phyloP scores from a whole-genome alignment of 2,113 vertebrate species.

The Pachycephala philippinensis region DNA sequence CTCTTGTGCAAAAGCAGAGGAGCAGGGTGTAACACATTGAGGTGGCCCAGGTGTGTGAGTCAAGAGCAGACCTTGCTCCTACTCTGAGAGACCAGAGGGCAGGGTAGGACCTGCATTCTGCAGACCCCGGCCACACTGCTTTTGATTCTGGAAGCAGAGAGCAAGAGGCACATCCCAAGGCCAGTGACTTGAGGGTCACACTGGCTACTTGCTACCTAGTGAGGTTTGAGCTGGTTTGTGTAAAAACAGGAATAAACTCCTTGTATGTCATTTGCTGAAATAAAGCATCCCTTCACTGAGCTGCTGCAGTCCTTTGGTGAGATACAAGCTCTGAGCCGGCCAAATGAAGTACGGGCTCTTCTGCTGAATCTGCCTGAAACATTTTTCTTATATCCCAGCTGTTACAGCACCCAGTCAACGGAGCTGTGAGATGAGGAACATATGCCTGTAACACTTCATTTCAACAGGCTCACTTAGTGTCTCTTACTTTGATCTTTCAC shows the following conservation, averaged over 20 bases:
- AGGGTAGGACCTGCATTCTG: rapidly evolving
- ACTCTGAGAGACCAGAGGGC: rapidly evolving
- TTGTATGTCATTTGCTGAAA: not conserved
- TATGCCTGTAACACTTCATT: slow-evolving; percentile 69
- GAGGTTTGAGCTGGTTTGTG: not conserved
- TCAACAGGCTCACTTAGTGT: slow-evolving; percentile 57
- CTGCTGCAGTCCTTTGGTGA: slow-evolving; percentile 1
- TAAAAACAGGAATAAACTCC: not conserved
- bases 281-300: not conserved
- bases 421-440: slow-evolving; percentile 65
- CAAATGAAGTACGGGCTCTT: slow-evolving; percentile 57
- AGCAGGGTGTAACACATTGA: rapidly evolving
- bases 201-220: not conserved
- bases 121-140: rapidly evolving
- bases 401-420: slow-evolving; percentile 51
- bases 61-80: not conserved
- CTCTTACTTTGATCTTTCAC: slow-evolving; percentile 65
- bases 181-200: not conserved
- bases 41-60: not conserved
- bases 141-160: not conserved
- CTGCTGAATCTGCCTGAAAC: slow-evolving; percentile 61
- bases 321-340: not conserved
- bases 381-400: slow-evolving; percentile 61
- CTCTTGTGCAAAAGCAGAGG: not conserved
- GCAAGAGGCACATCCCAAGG: rapidly evolving